A percentile compares a stretch with the other conserved stretches of the same genome.
These are phyloP conservation scores for Heterochromis multidens DNA, from an alignment of 2,113 vertebrate genomes.

Conservation along the genomic window DNA sequence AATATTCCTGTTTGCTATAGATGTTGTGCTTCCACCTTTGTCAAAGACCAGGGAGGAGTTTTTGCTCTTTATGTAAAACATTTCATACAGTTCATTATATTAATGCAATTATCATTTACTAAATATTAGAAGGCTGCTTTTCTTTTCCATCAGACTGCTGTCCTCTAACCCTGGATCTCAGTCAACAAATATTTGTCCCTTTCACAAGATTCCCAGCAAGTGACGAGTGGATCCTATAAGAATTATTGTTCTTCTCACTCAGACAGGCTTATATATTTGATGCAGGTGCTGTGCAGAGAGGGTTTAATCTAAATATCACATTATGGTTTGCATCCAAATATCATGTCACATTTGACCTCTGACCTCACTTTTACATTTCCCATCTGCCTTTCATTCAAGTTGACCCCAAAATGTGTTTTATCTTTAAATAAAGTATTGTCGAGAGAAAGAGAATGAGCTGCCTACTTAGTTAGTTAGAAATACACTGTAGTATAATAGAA, in stretches of 20 bases:
- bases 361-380: no score
- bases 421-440: no score
- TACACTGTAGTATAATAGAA: no score
- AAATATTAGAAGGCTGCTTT: neutral
- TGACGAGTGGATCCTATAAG: accelerated
- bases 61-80: neutral
- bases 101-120: accelerated
- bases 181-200: neutral
- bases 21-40: neutral
- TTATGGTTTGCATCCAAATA: no score
- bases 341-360: no score
- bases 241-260: neutral
- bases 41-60: conserved; percentile 18
- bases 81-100: neutral
- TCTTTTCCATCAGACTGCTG: neutral
- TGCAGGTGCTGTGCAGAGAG: conserved; percentile 17
- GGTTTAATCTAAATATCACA: no score
- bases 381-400: no score
- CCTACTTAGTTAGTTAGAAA: no score
- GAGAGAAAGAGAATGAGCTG: no score
- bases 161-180: neutral
- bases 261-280: neutral
- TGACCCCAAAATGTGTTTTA: no score
- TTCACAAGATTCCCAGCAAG: neutral
- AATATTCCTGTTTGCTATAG: neutral